Conservation (phyloP, 1,140 invertebrate genomes). For the Eupeodes corollae region DNA sequence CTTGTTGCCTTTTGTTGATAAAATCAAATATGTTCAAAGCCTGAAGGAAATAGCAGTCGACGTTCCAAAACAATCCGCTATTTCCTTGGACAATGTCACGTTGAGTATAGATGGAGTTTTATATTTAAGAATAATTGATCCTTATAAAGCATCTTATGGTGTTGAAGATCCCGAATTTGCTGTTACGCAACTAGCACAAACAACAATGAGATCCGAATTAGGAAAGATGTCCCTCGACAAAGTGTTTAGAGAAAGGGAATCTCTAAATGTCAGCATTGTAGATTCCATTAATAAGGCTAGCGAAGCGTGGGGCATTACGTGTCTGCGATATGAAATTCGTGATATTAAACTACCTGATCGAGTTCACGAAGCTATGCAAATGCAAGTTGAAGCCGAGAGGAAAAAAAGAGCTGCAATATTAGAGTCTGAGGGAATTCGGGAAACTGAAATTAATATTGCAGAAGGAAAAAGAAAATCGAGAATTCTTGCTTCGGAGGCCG, state of each 20-base stretch:
- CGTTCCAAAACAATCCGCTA: slow-evolving; percentile 96
- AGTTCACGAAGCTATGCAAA: slow-evolving; percentile 99
- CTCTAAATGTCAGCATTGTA: slow-evolving; percentile 91
- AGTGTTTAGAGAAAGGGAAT: slow-evolving; percentile 93
- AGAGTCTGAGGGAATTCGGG: slow-evolving; percentile 89
- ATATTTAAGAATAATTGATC: slow-evolving; percentile 86
- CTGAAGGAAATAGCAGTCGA: slow-evolving; percentile 99
- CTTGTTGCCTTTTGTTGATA: slow-evolving; percentile 83
- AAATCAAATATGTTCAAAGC: slow-evolving; percentile 95
- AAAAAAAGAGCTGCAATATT: slow-evolving; percentile 92
- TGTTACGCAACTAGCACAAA: slow-evolving; percentile 96
- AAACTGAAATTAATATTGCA: slow-evolving; percentile 95
- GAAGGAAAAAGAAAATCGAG: slow-evolving; percentile 85
- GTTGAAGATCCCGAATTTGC: slow-evolving; percentile 99
- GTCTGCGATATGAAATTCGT: slow-evolving; percentile 90
- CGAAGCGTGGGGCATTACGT: slow-evolving; percentile 95
- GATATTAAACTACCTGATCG: slow-evolving; percentile 60
- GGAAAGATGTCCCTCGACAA: slow-evolving; percentile 97
- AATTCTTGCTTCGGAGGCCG: slow-evolving; percentile 88
- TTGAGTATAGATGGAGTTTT: slow-evolving; percentile 94
- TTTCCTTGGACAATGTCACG: slow-evolving; percentile 95
- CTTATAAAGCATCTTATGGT: slow-evolving; percentile 90
- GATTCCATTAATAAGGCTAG: slow-evolving; percentile 96
- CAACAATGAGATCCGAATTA: slow-evolving; percentile 96
- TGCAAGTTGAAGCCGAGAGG: slow-evolving; percentile 98